Percentiles rank a stretch among this genome's conserved stretches.
Conservation (phyloP, 2,888 invertebrate genomes). For the Eilema griseolum region DNA sequence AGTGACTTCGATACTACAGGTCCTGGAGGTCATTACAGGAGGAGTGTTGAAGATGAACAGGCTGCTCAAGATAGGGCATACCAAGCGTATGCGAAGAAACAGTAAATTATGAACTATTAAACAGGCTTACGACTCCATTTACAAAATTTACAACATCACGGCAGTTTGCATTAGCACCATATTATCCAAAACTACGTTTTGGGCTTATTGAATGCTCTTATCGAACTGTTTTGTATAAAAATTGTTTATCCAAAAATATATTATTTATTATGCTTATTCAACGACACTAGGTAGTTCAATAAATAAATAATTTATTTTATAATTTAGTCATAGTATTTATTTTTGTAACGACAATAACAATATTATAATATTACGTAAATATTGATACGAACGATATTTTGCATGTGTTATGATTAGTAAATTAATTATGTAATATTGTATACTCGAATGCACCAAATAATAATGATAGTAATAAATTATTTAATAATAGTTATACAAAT, state of each 20-base stretch:
- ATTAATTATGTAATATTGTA: conserved; percentile 53
- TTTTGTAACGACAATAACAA: conserved; percentile 57
- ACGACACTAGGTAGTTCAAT: conserved; percentile 43
- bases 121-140: conserved; percentile 75
- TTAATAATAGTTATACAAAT: conserved; percentile 47
- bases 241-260: conserved; percentile 38
- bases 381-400: conserved; percentile 53
- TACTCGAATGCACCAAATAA: conserved; percentile 69
- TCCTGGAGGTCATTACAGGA: conserved; percentile 87
- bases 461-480: conserved; percentile 47
- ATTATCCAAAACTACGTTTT: conserved; percentile 54
- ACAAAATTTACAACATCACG: conserved; percentile 71
- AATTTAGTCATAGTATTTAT: conserved; percentile 33
- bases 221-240: conserved; percentile 17
- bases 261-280: conserved; percentile 43
- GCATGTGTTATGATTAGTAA: conserved; percentile 50
- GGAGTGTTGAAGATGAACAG: conserved; percentile 87
- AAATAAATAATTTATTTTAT: conserved; percentile 35
- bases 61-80: conserved; percentile 89
- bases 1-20: conserved; percentile 87
- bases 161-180: conserved; percentile 54
- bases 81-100: conserved; percentile 82
- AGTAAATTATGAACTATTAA: conserved; percentile 59
- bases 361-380: conserved; percentile 39
- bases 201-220: conserved; percentile 59